Base-by-base conservation (phyloP, 2,113 vertebrate species). In the Barbus barbus region DNA sequence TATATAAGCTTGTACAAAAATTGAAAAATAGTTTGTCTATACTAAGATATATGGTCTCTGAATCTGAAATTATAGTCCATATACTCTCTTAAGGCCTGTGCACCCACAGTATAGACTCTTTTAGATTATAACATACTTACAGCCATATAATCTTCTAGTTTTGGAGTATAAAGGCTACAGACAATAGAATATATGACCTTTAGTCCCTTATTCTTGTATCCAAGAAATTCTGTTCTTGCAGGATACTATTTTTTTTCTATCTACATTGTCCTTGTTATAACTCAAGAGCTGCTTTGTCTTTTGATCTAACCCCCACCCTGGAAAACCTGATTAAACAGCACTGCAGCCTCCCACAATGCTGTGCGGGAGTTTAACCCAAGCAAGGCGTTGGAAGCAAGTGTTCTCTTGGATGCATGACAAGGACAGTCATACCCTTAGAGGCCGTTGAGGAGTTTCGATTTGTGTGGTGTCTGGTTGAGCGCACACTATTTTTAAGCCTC, bases 401-500 rank as follows among this genome's bases (percentile, higher is more conserved):
- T 65, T 33, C 60, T 9, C 20, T 69, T 76, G 38, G 60, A 77
- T 63, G 22, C 28, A n/a, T 78, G 82, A 77, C 60, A 51, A 53
- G 82, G 82, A 63, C 60, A 53, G n/a, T 78, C 72, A 63, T 77
- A 16, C 58, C 41, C 44, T 24, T 38, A 38, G 73, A 63, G 69
- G 4, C 31, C 74, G 18, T 78, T 76, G 6, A 46, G 33, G 73
- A 75, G 60, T 67, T 67, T 84, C 1, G 26, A 69, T 77, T 38
- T 20, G 60, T 84, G 60, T 36, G 72, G 16, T 51, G 74, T 26
- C 82, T 26, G 46, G 60, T 74, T 48, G 74, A 69, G 60, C 6
- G 18, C 20, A 7, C 48, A 22, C 74, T 84, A 78, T 84, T 69
- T 84, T 53, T 84, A 78, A 48, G 13, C 18, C 44, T 20, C 46